A percentile compares a stretch with the other conserved stretches of the same genome.
These are phyloP conservation scores for Poeciliopsis prolifica DNA, from an alignment of 2,113 vertebrate genomes.

Conservation along the genomic window DNA sequence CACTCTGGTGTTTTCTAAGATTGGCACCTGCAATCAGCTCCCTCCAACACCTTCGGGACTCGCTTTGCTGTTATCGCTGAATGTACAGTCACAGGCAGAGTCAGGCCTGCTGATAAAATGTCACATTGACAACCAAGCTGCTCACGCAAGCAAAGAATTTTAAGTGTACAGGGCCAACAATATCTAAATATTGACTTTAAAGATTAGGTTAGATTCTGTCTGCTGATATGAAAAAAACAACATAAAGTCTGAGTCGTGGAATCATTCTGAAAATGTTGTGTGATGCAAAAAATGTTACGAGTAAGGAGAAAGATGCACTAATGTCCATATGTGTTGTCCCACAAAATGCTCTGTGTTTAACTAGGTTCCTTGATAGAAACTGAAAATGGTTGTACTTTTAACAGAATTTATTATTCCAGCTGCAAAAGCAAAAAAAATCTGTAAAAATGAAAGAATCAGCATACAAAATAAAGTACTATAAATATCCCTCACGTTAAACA, in stretches of 20 bases:
- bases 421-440: not conserved
- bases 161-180: conserved; percentile 41
- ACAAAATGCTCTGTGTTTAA: not conserved
- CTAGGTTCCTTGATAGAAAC: not conserved
- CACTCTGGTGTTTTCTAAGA: conserved; percentile 27
- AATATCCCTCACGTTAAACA: not conserved
- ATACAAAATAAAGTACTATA: not conserved
- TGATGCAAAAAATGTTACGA: not conserved
- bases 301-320: too few relatives aligned
- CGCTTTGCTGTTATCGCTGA: conserved; percentile 36
- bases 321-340: not conserved
- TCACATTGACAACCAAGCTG: conserved; percentile 40
- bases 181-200: not conserved
- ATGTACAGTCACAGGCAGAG: conserved; percentile 23
- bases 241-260: not conserved
- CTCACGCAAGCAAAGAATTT: conserved; percentile 33
- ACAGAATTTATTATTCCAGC: not conserved
- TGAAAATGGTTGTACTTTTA: not conserved
- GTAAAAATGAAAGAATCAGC: not conserved
- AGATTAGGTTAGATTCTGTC: not conserved
- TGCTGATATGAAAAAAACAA: not conserved
- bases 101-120: conserved; percentile 38
- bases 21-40: conserved; percentile 43
- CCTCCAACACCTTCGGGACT: conserved; percentile 37
- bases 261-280: not conserved